Evolutionary conservation across 2,888 invertebrate species (phyloP).

Genomic region (Margaritifera margaritifera): DNA sequence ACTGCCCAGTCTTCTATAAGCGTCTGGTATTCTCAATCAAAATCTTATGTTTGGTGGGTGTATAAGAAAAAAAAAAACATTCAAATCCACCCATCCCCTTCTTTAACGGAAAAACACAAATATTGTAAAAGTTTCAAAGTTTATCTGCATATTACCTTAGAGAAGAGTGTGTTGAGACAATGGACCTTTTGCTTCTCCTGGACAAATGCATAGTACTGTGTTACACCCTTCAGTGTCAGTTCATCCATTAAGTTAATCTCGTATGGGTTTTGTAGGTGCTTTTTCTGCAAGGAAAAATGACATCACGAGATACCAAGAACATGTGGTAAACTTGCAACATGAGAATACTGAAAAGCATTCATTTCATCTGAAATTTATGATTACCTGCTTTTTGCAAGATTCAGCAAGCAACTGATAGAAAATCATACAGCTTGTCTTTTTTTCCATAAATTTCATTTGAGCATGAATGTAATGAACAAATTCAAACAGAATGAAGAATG

Average conservation of each 20-base stretch:
- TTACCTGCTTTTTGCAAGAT: no score
- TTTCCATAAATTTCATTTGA: no score
- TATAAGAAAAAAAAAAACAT: neutral
- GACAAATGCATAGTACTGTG: slow-evolving; percentile 99
- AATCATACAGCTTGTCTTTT: no score
- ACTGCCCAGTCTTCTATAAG: no score
- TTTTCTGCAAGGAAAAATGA: slow-evolving; percentile 77
- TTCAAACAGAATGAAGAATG: no score
- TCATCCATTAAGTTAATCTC: slow-evolving; percentile 99
- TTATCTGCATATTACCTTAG: slow-evolving; percentile 83
- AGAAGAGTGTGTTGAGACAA: slow-evolving; percentile 99
- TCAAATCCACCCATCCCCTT: neutral
- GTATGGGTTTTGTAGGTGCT: slow-evolving; percentile 94
- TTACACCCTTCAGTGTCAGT: slow-evolving; percentile 97
- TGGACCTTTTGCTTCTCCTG: slow-evolving; percentile 99
- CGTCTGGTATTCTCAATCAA: no score
- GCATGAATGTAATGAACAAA: no score
- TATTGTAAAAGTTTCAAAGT: neutral
- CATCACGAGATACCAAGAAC: neutral
- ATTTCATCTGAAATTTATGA: neutral
- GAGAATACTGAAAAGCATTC: neutral
- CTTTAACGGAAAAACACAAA: neutral
- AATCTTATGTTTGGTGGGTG: neutral
- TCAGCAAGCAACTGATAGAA: no score
- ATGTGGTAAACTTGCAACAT: neutral